Conservation (phyloP, 2,888 invertebrate species). For the Lycophotia porphyrea region DNA sequence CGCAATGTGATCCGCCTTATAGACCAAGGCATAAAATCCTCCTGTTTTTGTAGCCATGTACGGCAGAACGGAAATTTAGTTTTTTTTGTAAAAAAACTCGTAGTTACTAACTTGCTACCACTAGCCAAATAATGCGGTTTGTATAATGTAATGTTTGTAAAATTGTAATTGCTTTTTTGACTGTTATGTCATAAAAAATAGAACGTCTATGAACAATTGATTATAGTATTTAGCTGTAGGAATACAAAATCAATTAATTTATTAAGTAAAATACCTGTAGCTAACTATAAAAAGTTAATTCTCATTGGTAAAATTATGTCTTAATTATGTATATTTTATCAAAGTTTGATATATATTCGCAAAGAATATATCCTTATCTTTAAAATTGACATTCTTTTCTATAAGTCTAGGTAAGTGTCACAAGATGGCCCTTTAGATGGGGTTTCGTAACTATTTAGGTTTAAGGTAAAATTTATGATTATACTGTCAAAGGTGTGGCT, state of each 20-base stretch:
- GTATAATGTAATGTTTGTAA: too few relatives aligned
- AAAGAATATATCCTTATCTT: not conserved
- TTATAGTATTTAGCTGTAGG: constrained; percentile 11
- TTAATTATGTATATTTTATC: not conserved
- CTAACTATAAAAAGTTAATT: not conserved
- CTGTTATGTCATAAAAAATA: constrained; percentile 13
- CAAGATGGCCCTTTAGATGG: not conserved
- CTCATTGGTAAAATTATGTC: not conserved
- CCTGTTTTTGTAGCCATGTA: not conserved
- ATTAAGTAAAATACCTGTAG: not conserved
- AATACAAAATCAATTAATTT: not conserved
- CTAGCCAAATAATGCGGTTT: constrained; percentile 19
- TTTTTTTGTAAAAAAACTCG: not conserved
- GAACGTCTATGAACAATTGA: constrained; percentile 1
- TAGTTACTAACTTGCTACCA: constrained; percentile 12
- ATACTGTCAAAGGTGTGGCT: not conserved
- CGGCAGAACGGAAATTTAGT: not conserved
- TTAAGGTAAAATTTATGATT: not conserved
- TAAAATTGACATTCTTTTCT: constrained; percentile 3
- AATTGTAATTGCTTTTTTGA: constrained; percentile 23
- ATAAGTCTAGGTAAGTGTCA: not conserved
- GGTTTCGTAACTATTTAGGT: not conserved
- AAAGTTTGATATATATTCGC: not conserved
- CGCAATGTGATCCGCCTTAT: not conserved
- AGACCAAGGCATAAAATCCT: not conserved